Percentiles rank a stretch among this genome's conserved stretches.
Conservation (phyloP, 2,113 vertebrate genomes). For the Otocyon megalotis region DNA sequence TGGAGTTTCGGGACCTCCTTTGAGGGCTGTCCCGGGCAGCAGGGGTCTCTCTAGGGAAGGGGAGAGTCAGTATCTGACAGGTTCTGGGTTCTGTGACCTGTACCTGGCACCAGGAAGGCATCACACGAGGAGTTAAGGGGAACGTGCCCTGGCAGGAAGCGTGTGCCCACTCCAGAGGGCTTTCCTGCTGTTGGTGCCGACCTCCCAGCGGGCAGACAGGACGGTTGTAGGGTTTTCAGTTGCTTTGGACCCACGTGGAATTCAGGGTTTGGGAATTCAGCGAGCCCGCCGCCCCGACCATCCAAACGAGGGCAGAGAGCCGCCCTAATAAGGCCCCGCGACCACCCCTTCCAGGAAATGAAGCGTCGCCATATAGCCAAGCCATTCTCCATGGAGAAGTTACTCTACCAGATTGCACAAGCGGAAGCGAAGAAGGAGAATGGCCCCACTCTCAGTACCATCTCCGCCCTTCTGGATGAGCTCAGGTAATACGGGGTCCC, state of each 20-base stretch:
- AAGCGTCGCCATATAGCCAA: constrained; percentile 97
- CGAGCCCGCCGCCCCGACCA: too few species aligned
- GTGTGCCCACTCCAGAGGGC: too few species aligned
- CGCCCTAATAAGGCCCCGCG: too few species aligned
- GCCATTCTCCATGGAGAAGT: constrained; percentile 99
- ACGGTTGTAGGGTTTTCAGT: accelerated
- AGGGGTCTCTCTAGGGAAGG: constrained; percentile 43
- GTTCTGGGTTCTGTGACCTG: background rate
- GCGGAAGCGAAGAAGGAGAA: constrained; percentile 98
- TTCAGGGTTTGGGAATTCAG: background rate
- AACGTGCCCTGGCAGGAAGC: too few species aligned
- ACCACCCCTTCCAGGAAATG: constrained; percentile 91
- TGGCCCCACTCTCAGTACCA: constrained; percentile 95
- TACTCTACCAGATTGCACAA: constrained; percentile 98
- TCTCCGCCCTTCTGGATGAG: constrained; percentile 97
- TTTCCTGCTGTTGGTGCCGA: background rate
- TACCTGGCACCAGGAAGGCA: accelerated
- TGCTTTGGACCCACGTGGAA: background rate
- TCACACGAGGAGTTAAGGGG: accelerated
- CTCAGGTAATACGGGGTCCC: constrained; percentile 90
- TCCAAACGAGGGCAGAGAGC: background rate
- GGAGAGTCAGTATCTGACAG: too few species aligned
- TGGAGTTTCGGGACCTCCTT: background rate
- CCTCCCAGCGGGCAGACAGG: accelerated
- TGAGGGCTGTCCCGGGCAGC: accelerated